Conservation (phyloP, 2,113 vertebrate species). For the Calidris pygmaea region DNA sequence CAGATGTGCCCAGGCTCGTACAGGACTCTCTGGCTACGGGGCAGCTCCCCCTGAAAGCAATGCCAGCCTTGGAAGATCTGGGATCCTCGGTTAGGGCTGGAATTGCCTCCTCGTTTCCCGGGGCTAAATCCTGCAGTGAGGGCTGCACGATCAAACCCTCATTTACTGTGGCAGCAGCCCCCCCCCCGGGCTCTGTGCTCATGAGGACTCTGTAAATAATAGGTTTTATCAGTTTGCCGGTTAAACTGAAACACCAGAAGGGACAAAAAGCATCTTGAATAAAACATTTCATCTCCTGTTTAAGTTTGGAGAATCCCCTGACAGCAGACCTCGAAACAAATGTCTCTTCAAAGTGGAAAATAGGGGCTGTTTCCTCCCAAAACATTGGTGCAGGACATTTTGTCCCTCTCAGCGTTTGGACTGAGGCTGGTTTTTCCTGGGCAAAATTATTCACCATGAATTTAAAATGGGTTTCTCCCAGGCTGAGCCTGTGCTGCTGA, state of each 20-base stretch:
- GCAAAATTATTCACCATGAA: background rate
- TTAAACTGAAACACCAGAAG: slow-evolving; percentile 43
- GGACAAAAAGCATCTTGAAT: slow-evolving; percentile 36
- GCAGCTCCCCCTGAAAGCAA: background rate
- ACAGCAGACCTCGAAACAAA: slow-evolving; percentile 21
- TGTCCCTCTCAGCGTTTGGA: background rate
- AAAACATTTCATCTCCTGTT: slow-evolving; percentile 39
- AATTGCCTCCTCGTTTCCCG: background rate
- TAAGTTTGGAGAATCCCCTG: background rate
- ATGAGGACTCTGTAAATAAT: slow-evolving; percentile 34
- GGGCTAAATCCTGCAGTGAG: background rate
- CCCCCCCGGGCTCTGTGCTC: background rate
- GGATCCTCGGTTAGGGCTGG: background rate
- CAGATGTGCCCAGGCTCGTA: background rate
- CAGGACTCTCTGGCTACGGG: background rate
- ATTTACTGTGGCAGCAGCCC: background rate
- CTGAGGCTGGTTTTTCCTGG: background rate
- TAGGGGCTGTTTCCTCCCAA: background rate
- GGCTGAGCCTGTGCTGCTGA: background rate
- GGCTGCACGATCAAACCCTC: background rate
- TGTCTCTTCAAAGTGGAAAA: background rate
- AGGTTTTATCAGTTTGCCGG: slow-evolving; percentile 5
- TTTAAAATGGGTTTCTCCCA: background rate
- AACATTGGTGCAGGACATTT: background rate
- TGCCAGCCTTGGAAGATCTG: background rate